phyloP scores from a whole-genome alignment of 2,797 vertebrate species.

The Jordanella pulchra region DNA sequence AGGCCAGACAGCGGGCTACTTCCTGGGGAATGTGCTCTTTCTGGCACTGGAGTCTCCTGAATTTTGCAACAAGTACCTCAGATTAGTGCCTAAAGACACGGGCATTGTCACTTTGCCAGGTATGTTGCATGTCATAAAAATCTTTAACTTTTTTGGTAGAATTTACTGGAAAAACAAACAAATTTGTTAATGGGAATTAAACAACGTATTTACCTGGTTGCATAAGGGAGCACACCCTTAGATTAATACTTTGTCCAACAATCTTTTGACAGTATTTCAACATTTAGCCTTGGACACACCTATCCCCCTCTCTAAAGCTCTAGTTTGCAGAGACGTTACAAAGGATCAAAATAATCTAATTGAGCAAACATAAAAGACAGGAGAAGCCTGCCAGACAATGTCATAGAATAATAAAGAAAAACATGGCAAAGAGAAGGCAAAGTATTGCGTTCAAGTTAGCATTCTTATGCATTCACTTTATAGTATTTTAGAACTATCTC shows the following conservation, averaged over 20 bases:
- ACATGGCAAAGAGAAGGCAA: background rate
- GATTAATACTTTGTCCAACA: background rate
- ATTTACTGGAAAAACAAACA: background rate
- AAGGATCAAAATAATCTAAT: background rate
- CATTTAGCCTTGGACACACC: background rate
- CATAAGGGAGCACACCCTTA: background rate
- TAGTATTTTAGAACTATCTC: too few species aligned
- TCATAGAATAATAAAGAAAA: background rate
- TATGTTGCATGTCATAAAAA: constrained; percentile 27
- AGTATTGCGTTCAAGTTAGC: too few species aligned
- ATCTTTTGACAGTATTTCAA: background rate
- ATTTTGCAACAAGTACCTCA: constrained; percentile 98
- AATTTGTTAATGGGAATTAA: background rate
- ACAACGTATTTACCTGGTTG: background rate
- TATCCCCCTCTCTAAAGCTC: background rate
- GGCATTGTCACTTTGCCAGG: constrained; percentile 90
- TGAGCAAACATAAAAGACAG: background rate
- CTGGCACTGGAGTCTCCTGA: constrained; percentile 93
- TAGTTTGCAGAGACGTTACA: background rate
- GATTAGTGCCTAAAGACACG: constrained; percentile 84
- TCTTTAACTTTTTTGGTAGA: background rate
- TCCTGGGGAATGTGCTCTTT: constrained; percentile 96
- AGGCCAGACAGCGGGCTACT: constrained; percentile 97
- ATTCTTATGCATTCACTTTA: too few species aligned
- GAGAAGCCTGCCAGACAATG: background rate